Evolutionary conservation across 2,797 vertebrate species (phyloP), one percentile per base, ranked within the genome.

Genomic region (Fringilla coelebs): DNA sequence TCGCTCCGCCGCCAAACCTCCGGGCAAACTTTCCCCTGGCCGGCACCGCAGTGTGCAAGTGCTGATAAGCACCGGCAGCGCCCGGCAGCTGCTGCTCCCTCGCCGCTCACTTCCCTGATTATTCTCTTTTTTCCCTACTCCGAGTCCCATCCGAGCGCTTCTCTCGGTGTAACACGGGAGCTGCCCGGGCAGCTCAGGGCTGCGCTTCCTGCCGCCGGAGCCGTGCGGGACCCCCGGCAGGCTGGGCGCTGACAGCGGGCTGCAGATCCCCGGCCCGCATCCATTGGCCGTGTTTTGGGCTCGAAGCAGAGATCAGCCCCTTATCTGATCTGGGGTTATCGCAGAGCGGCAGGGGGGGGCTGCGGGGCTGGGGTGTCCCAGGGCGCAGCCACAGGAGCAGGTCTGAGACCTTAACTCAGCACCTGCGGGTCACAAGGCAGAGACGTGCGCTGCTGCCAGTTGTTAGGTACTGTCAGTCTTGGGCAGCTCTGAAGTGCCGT

Each of bases 91-190:
- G 73, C 74, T 25, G 32, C 76, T 51, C 57, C 14, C 9, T 25
- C 25, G 0, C 36, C 31, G 18, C 43, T 17, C 26, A 1, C 20
- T 55, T 16, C 34, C 19, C 28, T 28, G 31, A 3, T 22, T 11
- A 4, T 6, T n/a, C 29, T n/a, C 13, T 15, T 45, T 15, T 25
- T 13, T 20, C 57, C 3, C 22, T 38, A 0, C 26, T 55, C 11
- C 11, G 31, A 5, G 32, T 68, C 25, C 21, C 19, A 8, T 9
- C 46, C 5, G 4, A 51, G 60, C 58, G 7, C 13, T 67, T 60
- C 66, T 32, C n/a, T 22, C 36, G 2, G 28, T 10, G 45, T 49
- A 7, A 2, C 1, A 0, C 28, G 2, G 2, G 5, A 54, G 24
- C 31, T 57, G 55, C 62, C 34, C 41, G n/a, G 20, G n/a, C 54